phyloP scores from a whole-genome alignment of 2,113 vertebrate genomes.

The Lagenorhynchus albirostris region DNA sequence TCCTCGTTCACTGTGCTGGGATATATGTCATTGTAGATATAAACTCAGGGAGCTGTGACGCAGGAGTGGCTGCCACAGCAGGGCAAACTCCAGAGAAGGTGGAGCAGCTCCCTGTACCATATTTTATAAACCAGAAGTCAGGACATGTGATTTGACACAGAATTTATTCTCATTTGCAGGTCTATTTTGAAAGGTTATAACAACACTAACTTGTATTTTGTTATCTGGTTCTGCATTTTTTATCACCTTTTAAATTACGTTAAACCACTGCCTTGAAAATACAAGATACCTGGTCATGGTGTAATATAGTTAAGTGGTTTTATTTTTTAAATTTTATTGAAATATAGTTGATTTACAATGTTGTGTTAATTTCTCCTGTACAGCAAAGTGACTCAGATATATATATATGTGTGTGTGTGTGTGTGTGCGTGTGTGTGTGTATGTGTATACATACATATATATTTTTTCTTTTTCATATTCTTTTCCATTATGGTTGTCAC shows the following conservation, averaged over 20 bases:
- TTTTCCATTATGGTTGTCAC: background rate
- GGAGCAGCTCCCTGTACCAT: background rate
- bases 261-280: background rate
- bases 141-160: background rate
- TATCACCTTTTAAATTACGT: slow-evolving; percentile 19
- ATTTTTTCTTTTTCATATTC: background rate
- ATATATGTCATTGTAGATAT: background rate
- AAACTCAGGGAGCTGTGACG: background rate
- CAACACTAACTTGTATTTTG: background rate
- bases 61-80: fast-evolving
- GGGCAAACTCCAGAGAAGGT: background rate
- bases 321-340: background rate
- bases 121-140: background rate
- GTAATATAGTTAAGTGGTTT: too few species aligned
- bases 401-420: background rate
- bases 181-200: background rate
- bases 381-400: background rate
- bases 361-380: background rate
- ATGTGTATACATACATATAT: background rate
- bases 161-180: background rate
- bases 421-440: too few species aligned
- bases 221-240: background rate
- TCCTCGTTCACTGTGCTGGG: background rate
- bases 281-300: background rate
- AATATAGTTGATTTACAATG: background rate